Percentiles rank a stretch among this genome's conserved stretches.
These are phyloP conservation scores for Noctua fimbriata DNA, from an alignment of 2,888 invertebrate genomes.

Conservation along the genomic window DNA sequence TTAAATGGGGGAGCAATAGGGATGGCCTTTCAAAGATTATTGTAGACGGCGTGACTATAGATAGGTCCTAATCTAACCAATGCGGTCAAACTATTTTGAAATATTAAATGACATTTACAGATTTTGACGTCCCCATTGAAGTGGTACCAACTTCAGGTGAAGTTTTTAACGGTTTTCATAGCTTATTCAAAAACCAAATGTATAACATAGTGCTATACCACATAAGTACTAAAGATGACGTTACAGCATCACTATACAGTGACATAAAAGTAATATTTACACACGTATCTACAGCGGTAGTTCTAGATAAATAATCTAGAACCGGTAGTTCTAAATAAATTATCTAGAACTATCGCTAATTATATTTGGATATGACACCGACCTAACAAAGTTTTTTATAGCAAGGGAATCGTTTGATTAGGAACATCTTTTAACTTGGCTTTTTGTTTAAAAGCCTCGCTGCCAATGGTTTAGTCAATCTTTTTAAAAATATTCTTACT, in stretches of 20 bases:
- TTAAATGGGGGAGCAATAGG: neutral
- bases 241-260: slow-evolving; percentile 59
- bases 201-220: slow-evolving; percentile 63
- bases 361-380: slow-evolving; percentile 67
- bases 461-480: slow-evolving; percentile 16
- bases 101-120: neutral
- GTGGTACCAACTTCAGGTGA: neutral
- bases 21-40: neutral
- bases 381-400: slow-evolving; percentile 51
- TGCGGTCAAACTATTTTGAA: neutral
- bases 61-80: neutral
- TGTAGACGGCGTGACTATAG: neutral
- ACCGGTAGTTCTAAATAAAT: slow-evolving; percentile 28
- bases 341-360: slow-evolving; percentile 68
- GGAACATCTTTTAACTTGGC: slow-evolving; percentile 25
- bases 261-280: slow-evolving; percentile 59
- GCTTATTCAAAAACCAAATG: slow-evolving; percentile 59
- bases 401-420: slow-evolving; percentile 26
- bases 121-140: neutral
- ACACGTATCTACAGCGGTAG: slow-evolving; percentile 54
- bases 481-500: slow-evolving; percentile 17
- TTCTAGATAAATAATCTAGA: slow-evolving; percentile 54
- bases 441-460: slow-evolving; percentile 14
- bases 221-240: slow-evolving; percentile 63
- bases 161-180: neutral